Conservation (phyloP, 2,797 vertebrate species). For the Aselliscus stoliczkanus region DNA sequence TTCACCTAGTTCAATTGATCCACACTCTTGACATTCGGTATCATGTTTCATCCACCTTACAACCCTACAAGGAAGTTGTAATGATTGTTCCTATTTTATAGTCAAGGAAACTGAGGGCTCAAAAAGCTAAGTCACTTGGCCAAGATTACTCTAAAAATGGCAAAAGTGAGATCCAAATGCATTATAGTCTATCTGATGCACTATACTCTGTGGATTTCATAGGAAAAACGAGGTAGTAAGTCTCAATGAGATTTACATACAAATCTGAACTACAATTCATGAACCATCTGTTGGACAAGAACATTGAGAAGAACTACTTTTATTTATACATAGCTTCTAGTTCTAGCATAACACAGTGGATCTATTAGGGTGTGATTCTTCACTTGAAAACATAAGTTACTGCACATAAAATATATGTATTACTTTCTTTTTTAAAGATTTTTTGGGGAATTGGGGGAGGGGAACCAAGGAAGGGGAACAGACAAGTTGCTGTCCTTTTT, state of each 20-base stretch:
- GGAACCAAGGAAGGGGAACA: too few species aligned
- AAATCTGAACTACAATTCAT: background rate
- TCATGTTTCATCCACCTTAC: background rate
- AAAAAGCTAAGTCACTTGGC: background rate
- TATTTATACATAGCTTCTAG: background rate
- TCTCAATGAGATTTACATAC: background rate
- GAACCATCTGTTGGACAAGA: background rate
- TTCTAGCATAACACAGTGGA: background rate
- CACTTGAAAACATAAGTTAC: slow-evolving; percentile 7
- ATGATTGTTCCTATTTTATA: slow-evolving; percentile 40
- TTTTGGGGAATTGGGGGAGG: too few species aligned
- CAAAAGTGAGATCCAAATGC: background rate
- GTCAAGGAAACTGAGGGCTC: slow-evolving; percentile 30
- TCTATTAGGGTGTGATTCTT: background rate
- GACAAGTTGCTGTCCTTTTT: too few species aligned
- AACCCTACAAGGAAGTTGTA: background rate
- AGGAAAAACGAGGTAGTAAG: background rate
- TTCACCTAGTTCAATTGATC: background rate
- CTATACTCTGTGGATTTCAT: background rate
- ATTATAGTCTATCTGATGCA: background rate
- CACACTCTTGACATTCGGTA: background rate
- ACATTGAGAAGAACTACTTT: background rate
- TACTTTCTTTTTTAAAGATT: background rate
- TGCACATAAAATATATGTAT: background rate
- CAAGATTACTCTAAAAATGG: background rate